phyloP scores from a whole-genome alignment of 2,113 vertebrate genomes.

The Epinephelus moara region DNA sequence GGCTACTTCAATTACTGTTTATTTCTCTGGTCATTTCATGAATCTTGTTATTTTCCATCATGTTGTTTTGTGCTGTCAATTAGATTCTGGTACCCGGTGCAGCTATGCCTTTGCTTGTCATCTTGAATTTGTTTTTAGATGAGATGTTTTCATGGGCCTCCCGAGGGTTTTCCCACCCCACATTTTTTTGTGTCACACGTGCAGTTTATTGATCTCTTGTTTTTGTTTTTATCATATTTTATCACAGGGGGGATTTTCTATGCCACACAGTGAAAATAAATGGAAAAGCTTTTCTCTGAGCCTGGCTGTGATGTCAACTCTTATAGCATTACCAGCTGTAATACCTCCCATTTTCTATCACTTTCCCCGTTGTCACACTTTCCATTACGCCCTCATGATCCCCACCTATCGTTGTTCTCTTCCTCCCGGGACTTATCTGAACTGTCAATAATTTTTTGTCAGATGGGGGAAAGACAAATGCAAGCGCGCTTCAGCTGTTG shows the following conservation, averaged over 20 bases:
- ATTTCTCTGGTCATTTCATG: conserved; percentile 26
- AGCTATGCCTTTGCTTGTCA: conserved; percentile 47
- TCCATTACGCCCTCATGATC: background rate
- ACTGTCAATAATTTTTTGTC: conserved; percentile 9
- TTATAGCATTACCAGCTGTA: background rate
- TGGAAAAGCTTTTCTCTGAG: background rate
- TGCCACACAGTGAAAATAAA: conserved; percentile 4
- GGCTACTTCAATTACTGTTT: conserved; percentile 43
- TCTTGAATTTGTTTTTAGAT: conserved; percentile 24
- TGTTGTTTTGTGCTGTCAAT: conserved; percentile 48
- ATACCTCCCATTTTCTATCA: background rate
- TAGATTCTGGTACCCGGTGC: conserved; percentile 33
- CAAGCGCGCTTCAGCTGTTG: background rate
- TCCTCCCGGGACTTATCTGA: background rate
- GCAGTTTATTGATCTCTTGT: conserved; percentile 18
- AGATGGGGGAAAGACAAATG: conserved; percentile 2
- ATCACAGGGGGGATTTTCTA: conserved; percentile 16
- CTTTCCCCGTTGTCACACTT: background rate
- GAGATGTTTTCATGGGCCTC: conserved; percentile 20
- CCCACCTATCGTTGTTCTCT: background rate
- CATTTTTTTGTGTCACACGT: background rate
- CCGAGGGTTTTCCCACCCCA: background rate
- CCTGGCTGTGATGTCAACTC: background rate
- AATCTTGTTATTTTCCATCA: conserved; percentile 39
- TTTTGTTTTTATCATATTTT: conserved; percentile 38